Evolutionary conservation across 23 tunicate species (phyloP).

Genomic region (Trididemnum miniatum): DNA sequence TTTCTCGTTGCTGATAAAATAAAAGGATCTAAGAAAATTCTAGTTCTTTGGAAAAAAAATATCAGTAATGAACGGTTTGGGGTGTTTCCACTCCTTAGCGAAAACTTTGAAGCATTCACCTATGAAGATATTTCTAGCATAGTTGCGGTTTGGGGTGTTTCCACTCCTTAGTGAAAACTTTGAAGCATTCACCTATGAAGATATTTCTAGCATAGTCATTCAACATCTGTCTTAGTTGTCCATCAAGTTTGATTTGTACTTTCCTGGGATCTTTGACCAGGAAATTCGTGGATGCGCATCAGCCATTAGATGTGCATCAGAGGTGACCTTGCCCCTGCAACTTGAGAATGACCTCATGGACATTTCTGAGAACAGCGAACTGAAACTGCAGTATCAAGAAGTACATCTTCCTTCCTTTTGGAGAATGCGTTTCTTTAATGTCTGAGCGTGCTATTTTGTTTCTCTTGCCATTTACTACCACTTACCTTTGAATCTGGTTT

Average conservation of each 20-base stretch:
- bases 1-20: no score
- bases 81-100: constrained; percentile 23
- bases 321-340: constrained; percentile 32
- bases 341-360: constrained; percentile 45
- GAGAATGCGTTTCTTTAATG: constrained; percentile 25
- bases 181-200: constrained; percentile 31
- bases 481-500: constrained; percentile 48
- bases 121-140: no score
- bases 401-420: constrained; percentile 41
- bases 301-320: constrained; percentile 28
- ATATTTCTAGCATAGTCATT: constrained; percentile 35
- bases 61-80: constrained; percentile 39
- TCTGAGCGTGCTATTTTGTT: constrained; percentile 19
- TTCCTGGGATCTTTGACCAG: constrained; percentile 48
- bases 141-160: not conserved
- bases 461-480: constrained; percentile 44
- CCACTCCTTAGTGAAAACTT: constrained; percentile 23
- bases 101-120: not conserved
- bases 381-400: constrained; percentile 43
- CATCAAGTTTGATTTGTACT: constrained; percentile 29
- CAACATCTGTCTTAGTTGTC: constrained; percentile 34
- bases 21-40: constrained; percentile 33
- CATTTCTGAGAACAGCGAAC: constrained; percentile 46
- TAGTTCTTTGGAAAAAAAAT: constrained; percentile 42
- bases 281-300: constrained; percentile 50